Percentiles rank a stretch among this genome's conserved stretches.
Conservation (phyloP, 2,888 invertebrate genomes). For the Trissoscelio sp. region DNA sequence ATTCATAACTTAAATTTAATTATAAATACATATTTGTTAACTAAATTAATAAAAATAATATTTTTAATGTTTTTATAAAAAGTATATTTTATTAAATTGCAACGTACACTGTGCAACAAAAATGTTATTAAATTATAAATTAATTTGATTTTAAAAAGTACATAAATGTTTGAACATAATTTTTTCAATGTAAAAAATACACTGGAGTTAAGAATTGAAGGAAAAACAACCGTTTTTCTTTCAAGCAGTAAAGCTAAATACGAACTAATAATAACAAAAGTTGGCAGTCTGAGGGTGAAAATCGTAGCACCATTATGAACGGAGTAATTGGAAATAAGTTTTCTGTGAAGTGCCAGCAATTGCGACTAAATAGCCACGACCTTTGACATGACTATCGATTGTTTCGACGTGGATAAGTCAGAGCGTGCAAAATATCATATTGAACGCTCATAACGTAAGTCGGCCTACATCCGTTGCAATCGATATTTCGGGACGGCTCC, state of each 20-base stretch:
- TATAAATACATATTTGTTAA: too few species aligned
- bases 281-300: conserved; percentile 42
- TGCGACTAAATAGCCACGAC: conserved; percentile 28
- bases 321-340: conserved; percentile 9
- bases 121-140: too few species aligned
- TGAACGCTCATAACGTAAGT: conserved; percentile 62
- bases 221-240: not conserved
- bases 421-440: conserved; percentile 47
- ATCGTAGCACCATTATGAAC: not conserved
- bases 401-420: conserved; percentile 39
- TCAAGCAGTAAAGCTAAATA: conserved; percentile 2
- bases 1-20: too few species aligned
- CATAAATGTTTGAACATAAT: too few species aligned
- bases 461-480: conserved; percentile 71
- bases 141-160: too few species aligned
- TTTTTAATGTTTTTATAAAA: too few species aligned
- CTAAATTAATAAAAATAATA: too few species aligned
- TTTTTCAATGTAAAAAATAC: too few species aligned
- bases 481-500: conserved; percentile 68
- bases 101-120: too few species aligned
- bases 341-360: not conserved
- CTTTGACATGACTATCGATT: conserved; percentile 46
- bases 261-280: conserved; percentile 16
- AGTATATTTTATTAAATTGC: too few species aligned
- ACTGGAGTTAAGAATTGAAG: not conserved